Base-by-base conservation (phyloP, 1,140 invertebrate genomes). In the Chelonus insularis region DNA sequence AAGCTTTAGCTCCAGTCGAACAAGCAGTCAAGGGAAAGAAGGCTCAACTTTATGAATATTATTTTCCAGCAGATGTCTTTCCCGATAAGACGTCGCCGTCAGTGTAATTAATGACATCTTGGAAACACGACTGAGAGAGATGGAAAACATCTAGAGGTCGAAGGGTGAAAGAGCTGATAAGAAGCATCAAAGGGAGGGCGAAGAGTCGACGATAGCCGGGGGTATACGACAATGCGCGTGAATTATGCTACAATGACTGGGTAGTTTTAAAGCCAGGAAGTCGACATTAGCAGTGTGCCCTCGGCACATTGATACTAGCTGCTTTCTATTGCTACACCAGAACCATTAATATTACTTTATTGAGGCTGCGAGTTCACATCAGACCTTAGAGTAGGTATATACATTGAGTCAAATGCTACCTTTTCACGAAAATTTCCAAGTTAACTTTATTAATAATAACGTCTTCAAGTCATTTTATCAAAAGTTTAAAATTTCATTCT, bases 11-110 rank as follows among this genome's bases (percentile, higher is more conserved):
- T 29, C 25, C 25, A 29, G 7, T 7, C 25, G 7, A 29, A 29
- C 25, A 29, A 29, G 8, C 18, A 16, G 14, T 16, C 7, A 43
- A 43, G 41, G 39, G 18, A 41, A 50, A 39, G 16, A 12, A 34
- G 60, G 61, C 66, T 73, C 63, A 74, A 78, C 69, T 78, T 81
- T 79, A 79, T 77, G 77, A 80, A 82, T 80, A 81, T 82, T 80
- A 82, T 81, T 81, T 81, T 79, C 79, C 72, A 73, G 68, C 72
- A 81, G 80, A 82, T 81, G 77, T 81, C 77, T 78, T 79, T 76
- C 64, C 70, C 78, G 76, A 81, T 81, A 81, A 78, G 69, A 75
- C 67, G 63, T 68, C 67, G 67, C 67, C 68, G 70, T 63, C 72
- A 65, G 62, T 68, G 71, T 82, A 82, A 81, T 82, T 82, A 82